Base-by-base conservation (phyloP, 2,113 vertebrate genomes). In the Eclectus roratus region DNA sequence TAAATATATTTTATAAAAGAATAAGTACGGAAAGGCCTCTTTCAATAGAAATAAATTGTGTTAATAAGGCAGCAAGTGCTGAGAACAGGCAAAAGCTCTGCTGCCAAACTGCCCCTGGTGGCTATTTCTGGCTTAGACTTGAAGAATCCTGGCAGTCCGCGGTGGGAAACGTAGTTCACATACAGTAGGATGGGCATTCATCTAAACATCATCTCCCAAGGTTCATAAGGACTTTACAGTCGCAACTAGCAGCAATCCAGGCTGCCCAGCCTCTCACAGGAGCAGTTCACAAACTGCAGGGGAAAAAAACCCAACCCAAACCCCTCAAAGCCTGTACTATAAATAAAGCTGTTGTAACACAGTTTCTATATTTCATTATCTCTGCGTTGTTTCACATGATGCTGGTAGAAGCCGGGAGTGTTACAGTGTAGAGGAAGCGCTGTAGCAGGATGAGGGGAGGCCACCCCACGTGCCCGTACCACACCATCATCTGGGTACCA, bases 261-360 rank as follows among this genome's bases (percentile, higher is more conserved):
- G 70, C 78, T 46, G 28, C 60, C n/a, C 55, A 83, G 79, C 46
- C 50, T 80, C 94, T 74, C 86, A 13, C 52, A 25, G 91, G n/a
- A 95, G 41, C 85, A 77, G 91, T 73, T 86, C 85, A 81, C 41
- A 84, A 88, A 91, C 69, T 7, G 29, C 49, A 65, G 66, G 58
- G 50, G 18, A 3, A 56, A 47, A 47, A 60, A 56, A 11, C 61
- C 87, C 60, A 72, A 35, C 44, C 53, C 80, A 47, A 83, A 23
- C 65, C 52, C 63, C 66, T 87, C 44, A 28, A 94, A 95, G 80
- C 90, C 77, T 23, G 83, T 72, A 94, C 92, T 94, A 89, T 84
- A 96, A 96, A 97, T 88, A 96, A 81, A 94, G 73, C 56, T 5
- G 0, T n/a, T 41, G 85, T 85, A 92, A 64, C 76, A 88, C 65